Conservation (phyloP, 2,113 vertebrate species). For the Paraplagusia blochii region DNA sequence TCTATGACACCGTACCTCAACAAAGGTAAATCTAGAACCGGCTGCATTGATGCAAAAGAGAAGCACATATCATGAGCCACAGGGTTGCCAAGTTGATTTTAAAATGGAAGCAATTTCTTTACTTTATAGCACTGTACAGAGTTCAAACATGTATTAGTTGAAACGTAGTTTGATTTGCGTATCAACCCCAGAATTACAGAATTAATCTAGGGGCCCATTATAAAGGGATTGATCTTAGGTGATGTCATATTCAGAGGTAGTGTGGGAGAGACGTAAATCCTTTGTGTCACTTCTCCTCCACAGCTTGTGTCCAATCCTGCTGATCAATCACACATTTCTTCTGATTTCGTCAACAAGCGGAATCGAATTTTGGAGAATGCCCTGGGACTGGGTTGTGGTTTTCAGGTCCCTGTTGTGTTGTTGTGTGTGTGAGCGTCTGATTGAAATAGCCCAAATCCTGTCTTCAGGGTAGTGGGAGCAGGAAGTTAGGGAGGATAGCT, state of each 20-base stretch:
- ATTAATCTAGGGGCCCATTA: constrained; percentile 59
- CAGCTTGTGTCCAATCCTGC: constrained; percentile 36
- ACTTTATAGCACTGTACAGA: too few relatives aligned
- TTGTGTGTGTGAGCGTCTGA: constrained; percentile 25
- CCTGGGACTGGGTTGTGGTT: constrained; percentile 42
- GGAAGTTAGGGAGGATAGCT: constrained; percentile 32
- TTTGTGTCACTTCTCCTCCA: constrained; percentile 61
- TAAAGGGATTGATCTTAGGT: constrained; percentile 55
- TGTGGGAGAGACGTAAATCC: constrained; percentile 67
- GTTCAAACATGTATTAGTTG: constrained; percentile 42
- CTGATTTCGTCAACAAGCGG: constrained; percentile 71
- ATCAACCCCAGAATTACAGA: constrained; percentile 59
- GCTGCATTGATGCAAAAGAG: too few relatives aligned
- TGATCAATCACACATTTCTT: constrained; percentile 58
- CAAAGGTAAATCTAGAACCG: too few relatives aligned
- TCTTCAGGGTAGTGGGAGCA: constrained; percentile 39
- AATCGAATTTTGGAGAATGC: constrained; percentile 51
- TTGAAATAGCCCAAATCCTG: constrained; percentile 48
- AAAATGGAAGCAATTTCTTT: too few relatives aligned
- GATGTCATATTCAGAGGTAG: constrained; percentile 64
- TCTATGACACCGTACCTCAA: too few relatives aligned
- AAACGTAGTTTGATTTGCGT: constrained; percentile 36
- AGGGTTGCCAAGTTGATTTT: too few relatives aligned
- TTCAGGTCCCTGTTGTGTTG: constrained; percentile 27
- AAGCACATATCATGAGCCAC: too few relatives aligned